A percentile compares a stretch with the other conserved stretches of the same genome.
Evolutionary conservation across 1,140 invertebrate species (phyloP).

Genomic region (Cydia strobilella): DNA sequence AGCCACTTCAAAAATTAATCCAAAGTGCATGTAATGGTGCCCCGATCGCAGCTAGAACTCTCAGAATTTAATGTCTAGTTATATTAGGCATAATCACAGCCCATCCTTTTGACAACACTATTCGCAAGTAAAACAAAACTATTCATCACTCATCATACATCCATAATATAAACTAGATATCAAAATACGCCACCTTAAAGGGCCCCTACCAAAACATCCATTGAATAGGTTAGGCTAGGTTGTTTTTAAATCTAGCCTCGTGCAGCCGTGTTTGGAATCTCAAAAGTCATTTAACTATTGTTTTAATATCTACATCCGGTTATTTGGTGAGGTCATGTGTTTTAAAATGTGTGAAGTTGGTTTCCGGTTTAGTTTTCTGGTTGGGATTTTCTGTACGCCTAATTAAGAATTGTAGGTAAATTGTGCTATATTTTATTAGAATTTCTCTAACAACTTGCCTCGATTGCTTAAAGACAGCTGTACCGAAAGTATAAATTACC

Average conservation of each 20-base stretch:
- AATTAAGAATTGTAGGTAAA: too few species aligned
- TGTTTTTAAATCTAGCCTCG: constrained; percentile 25
- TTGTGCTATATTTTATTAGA: too few species aligned
- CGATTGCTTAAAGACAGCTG: too few species aligned
- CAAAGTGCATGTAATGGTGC: too few species aligned
- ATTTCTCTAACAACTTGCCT: too few species aligned
- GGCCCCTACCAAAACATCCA: constrained; percentile 28
- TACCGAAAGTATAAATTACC: too few species aligned
- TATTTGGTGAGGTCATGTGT: constrained; percentile 29
- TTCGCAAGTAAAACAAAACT: neutral
- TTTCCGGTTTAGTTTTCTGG: constrained; percentile 1
- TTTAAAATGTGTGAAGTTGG: neutral
- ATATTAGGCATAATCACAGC: too few species aligned
- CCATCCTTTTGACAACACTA: neutral
- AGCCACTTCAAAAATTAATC: too few species aligned
- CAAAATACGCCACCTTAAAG: constrained; percentile 2
- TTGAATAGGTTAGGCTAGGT: neutral
- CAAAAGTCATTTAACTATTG: constrained; percentile 21
- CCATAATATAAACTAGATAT: neutral
- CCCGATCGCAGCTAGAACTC: too few species aligned
- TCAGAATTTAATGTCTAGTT: too few species aligned
- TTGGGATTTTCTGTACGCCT: neutral
- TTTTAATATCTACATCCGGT: constrained; percentile 12
- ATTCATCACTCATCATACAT: neutral
- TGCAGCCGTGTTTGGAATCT: constrained; percentile 14